Evolutionary conservation across 2,888 invertebrate species (phyloP).

Genomic region (Stenolophus ochropezus): DNA sequence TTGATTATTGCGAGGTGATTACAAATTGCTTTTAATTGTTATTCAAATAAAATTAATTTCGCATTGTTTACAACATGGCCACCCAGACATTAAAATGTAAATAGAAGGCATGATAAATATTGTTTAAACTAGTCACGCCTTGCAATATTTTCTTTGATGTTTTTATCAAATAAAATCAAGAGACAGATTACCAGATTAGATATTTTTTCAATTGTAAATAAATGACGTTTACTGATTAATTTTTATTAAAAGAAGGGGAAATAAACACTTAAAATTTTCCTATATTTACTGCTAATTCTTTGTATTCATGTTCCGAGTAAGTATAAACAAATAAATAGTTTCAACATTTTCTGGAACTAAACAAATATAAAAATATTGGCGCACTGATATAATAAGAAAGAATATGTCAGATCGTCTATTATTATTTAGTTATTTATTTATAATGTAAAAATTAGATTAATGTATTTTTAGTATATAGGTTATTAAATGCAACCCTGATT

Average conservation of each 20-base stretch:
- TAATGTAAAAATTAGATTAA: too few species aligned
- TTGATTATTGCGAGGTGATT: background rate
- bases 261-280: background rate
- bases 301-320: background rate
- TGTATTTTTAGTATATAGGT: too few species aligned
- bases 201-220: background rate
- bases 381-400: too few species aligned
- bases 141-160: background rate
- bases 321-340: too few species aligned
- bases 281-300: background rate
- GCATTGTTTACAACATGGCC: slow-evolving; percentile 22
- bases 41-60: background rate
- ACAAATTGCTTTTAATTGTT: slow-evolving; percentile 23
- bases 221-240: background rate
- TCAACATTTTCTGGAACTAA: too few species aligned
- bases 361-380: too few species aligned
- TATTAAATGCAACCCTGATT: too few species aligned
- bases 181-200: background rate
- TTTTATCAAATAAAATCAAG: background rate
- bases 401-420: too few species aligned
- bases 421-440: too few species aligned
- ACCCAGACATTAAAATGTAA: background rate
- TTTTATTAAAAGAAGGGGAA: background rate
- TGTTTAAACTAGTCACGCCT: background rate
- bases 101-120: background rate